Evolutionary conservation across 2,888 invertebrate species (phyloP).

Genomic region (Amphipyra berbera): DNA sequence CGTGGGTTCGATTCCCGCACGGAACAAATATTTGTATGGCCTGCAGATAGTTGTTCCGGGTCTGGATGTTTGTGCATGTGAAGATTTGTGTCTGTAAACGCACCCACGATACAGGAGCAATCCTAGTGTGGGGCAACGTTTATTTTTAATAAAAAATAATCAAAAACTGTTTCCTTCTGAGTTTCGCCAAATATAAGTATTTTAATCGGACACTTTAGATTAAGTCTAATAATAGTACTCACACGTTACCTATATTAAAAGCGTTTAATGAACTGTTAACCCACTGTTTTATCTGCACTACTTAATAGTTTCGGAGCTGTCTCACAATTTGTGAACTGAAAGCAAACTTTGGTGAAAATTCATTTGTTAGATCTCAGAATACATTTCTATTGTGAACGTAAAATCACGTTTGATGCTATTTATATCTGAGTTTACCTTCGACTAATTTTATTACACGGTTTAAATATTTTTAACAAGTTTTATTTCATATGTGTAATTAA

Average conservation of each 20-base stretch:
- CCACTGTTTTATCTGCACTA: conserved; percentile 37
- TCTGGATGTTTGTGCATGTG: no score
- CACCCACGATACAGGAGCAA: no score
- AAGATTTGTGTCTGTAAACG: no score
- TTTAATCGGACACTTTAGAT: background rate
- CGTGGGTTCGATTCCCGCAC: no score
- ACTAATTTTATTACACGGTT: conserved; percentile 26
- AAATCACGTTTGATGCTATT: conserved; percentile 34
- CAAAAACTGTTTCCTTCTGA: no score
- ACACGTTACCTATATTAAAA: conserved; percentile 13
- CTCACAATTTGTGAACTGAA: conserved; percentile 62
- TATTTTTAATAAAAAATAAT: no score
- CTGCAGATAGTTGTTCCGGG: no score
- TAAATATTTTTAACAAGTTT: conserved; percentile 22
- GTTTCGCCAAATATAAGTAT: no score
- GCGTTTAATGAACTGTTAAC: conserved; percentile 25
- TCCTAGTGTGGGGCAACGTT: no score
- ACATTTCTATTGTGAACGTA: conserved; percentile 33
- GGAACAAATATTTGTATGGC: no score
- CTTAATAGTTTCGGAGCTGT: conserved; percentile 45
- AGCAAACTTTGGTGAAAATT: conserved; percentile 63
- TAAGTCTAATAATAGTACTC: background rate
- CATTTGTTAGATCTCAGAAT: conserved; percentile 60
- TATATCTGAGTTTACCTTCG: conserved; percentile 17
- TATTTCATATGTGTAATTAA: conserved; percentile 12